These are phyloP conservation scores for Coryphaenoides rupestris DNA, from an alignment of 2,113 vertebrate species.

Conservation along the genomic window DNA sequence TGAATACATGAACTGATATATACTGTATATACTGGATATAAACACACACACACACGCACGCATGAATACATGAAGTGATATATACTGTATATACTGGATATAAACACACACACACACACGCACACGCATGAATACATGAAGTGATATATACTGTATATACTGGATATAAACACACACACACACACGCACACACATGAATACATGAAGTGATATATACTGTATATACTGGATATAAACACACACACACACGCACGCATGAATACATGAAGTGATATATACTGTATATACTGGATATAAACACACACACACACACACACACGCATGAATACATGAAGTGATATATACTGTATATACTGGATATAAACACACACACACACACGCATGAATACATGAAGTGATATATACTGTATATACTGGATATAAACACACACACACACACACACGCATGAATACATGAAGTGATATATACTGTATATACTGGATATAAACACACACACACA, in stretches of 20 bases:
- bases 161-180: background rate
- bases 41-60: constrained; percentile 2
- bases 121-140: background rate
- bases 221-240: background rate
- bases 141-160: background rate
- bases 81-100: background rate
- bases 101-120: constrained; percentile 3
- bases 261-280: no score
- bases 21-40: no score
- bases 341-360: background rate
- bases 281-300: no score
- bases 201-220: background rate
- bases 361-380: constrained; percentile 3
- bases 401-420: no score
- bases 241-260: background rate
- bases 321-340: background rate
- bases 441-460: no score
- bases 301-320: background rate
- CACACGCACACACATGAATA: background rate
- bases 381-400: no score
- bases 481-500: background rate
- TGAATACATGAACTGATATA: no score
- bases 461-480: background rate
- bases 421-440: background rate
- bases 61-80: background rate